Evolutionary conservation across 2,113 vertebrate genomes (phyloP).

Genomic region (Grammomys surdaster): DNA sequence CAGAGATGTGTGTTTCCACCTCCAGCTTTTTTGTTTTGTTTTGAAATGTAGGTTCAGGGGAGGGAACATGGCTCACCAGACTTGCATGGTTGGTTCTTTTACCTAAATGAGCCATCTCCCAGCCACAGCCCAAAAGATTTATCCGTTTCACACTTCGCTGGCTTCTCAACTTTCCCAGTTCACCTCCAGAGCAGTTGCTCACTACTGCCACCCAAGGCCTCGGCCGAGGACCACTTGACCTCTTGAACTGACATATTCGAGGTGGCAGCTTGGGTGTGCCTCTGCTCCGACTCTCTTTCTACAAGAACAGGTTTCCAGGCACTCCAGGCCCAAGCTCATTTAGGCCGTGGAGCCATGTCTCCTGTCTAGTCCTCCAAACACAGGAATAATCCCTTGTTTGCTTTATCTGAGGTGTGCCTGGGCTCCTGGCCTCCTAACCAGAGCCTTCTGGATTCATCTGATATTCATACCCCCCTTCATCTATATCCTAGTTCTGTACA

Average conservation of each 20-base stretch:
- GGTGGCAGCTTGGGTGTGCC: neutral
- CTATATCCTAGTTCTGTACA: neutral
- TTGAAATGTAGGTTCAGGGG: neutral
- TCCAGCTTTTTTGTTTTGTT: neutral
- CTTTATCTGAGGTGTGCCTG: conserved; percentile 43
- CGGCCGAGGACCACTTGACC: neutral
- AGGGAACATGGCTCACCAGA: neutral
- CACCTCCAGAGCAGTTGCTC: neutral
- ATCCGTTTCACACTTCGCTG: neutral
- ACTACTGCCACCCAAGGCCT: neutral
- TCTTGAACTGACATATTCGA: neutral
- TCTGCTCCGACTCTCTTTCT: neutral
- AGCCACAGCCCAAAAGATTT: neutral
- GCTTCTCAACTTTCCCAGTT: neutral
- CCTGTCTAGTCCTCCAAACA: neutral
- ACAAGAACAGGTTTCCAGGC: neutral
- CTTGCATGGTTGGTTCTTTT: neutral
- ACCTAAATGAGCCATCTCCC: neutral
- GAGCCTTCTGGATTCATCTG: conserved; percentile 20
- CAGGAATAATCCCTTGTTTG: conserved; percentile 28
- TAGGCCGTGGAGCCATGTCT: neutral
- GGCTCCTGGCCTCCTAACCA: neutral
- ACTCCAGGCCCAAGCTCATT: neutral
- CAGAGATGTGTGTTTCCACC: neutral
- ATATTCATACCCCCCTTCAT: neutral